phyloP scores from a whole-genome alignment of 2,113 vertebrate species.

The Tympanuchus pallidicinctus region DNA sequence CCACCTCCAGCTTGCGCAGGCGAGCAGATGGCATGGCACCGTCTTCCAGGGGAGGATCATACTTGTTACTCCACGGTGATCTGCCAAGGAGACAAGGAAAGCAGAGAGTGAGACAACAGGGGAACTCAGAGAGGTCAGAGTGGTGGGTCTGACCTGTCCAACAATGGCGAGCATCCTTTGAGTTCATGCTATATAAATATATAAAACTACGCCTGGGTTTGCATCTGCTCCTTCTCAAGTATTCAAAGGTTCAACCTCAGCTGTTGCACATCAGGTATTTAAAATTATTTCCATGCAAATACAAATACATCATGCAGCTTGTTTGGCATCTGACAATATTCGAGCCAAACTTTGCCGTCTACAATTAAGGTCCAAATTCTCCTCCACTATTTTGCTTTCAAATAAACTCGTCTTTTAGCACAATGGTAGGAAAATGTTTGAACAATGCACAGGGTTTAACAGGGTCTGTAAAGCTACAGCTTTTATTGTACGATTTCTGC shows the following conservation, averaged over 20 bases:
- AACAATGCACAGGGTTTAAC: not conserved
- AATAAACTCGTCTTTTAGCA: not conserved
- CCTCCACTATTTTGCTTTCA: not conserved
- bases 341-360: not conserved
- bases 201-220: not conserved
- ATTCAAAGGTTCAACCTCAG: not conserved
- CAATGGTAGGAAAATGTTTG: slow-evolving; percentile 28
- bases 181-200: not conserved
- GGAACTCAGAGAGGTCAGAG: not conserved
- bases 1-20: slow-evolving; percentile 96
- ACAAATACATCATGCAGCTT: not conserved
- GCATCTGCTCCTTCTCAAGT: not conserved
- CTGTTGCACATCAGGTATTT: not conserved
- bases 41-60: slow-evolving; percentile 97
- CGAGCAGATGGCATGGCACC: slow-evolving; percentile 98
- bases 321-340: not conserved
- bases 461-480: slow-evolving; percentile 3
- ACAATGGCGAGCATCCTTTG: not conserved
- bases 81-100: slow-evolving; percentile 69
- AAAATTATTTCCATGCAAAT: not conserved
- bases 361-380: not conserved
- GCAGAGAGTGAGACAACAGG: not conserved
- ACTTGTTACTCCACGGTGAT: slow-evolving; percentile 99
- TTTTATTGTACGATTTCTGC: not conserved
- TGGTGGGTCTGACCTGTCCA: not conserved